A percentile compares a stretch with the other conserved stretches of the same genome.
These are phyloP conservation scores for Cavia aperea DNA, from an alignment of 2,113 vertebrate genomes.

Conservation along the genomic window DNA sequence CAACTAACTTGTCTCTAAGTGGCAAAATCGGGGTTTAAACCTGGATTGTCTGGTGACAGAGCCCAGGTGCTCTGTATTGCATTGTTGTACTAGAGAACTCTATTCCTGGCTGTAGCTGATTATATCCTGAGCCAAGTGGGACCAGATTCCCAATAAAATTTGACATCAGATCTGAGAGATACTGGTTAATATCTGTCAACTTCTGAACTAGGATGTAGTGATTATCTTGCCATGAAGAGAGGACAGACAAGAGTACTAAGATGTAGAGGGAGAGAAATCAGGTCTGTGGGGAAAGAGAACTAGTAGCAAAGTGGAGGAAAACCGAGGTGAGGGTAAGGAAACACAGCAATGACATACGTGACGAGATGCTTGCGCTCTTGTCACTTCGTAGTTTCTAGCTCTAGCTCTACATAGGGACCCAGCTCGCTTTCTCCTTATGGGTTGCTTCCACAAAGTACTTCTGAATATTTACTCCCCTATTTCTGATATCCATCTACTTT, in stretches of 20 bases:
- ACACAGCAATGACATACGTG: rapidly evolving
- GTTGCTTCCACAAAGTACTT: background rate
- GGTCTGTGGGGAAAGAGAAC: background rate
- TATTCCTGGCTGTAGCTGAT: background rate
- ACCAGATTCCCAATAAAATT: background rate
- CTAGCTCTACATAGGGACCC: too few relatives aligned
- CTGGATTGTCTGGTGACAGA: background rate
- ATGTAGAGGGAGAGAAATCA: background rate
- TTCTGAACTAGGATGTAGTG: background rate
- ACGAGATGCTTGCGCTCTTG: background rate
- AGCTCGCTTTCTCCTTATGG: background rate
- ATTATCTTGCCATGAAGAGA: background rate
- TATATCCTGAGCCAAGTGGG: background rate
- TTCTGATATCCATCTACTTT: background rate
- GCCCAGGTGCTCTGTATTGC: background rate
- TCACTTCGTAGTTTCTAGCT: background rate
- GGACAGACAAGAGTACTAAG: background rate
- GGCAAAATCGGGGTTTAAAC: background rate
- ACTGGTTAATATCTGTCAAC: background rate
- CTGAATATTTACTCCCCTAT: background rate
- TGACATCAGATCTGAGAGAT: background rate
- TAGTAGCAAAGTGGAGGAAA: background rate
- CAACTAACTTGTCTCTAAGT: background rate
- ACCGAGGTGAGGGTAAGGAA: background rate
- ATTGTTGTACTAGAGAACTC: background rate